Evolutionary conservation across 2,113 vertebrate species (phyloP).

Genomic region (Thunnus maccoyii): DNA sequence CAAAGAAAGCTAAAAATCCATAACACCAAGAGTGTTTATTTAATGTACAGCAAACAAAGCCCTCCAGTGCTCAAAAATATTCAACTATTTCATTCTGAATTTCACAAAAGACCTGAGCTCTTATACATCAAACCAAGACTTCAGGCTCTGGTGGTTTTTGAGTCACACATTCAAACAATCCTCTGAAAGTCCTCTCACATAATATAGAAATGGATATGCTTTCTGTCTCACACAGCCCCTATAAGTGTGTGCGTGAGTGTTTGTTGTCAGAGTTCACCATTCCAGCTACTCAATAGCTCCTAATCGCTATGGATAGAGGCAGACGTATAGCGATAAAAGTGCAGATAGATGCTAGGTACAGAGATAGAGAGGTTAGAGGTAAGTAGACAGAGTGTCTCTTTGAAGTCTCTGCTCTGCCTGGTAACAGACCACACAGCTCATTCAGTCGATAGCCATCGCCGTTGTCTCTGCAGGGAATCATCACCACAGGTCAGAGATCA

Average conservation of each 20-base stretch:
- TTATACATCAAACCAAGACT: slow-evolving; percentile 14
- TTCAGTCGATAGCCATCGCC: slow-evolving; percentile 43
- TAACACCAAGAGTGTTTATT: slow-evolving; percentile 13
- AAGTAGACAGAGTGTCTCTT: slow-evolving; percentile 48
- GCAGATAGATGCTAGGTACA: slow-evolving; percentile 27
- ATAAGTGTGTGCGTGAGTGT: slow-evolving; percentile 4
- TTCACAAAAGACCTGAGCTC: slow-evolving; percentile 2
- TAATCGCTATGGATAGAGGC: not conserved
- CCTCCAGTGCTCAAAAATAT: not conserved
- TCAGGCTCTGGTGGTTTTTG: slow-evolving; percentile 4
- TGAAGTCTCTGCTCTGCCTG: slow-evolving; percentile 60
- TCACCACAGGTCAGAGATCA: slow-evolving; percentile 62
- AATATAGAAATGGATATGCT: slow-evolving; percentile 19
- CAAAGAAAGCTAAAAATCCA: slow-evolving; percentile 12
- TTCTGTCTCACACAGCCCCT: slow-evolving; percentile 4
- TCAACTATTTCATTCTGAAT: not conserved
- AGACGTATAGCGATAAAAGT: slow-evolving; percentile 14
- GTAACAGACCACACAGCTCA: slow-evolving; percentile 61
- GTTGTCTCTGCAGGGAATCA: slow-evolving; percentile 41
- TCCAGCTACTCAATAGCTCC: slow-evolving; percentile 19
- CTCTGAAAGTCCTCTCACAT: not conserved
- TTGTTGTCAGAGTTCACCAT: slow-evolving; percentile 36
- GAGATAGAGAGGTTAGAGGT: slow-evolving; percentile 54
- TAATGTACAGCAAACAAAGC: not conserved
- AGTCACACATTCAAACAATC: not conserved